Conservation (phyloP, 2,888 invertebrate genomes). For the Branchinecta sandiegonensis region DNA sequence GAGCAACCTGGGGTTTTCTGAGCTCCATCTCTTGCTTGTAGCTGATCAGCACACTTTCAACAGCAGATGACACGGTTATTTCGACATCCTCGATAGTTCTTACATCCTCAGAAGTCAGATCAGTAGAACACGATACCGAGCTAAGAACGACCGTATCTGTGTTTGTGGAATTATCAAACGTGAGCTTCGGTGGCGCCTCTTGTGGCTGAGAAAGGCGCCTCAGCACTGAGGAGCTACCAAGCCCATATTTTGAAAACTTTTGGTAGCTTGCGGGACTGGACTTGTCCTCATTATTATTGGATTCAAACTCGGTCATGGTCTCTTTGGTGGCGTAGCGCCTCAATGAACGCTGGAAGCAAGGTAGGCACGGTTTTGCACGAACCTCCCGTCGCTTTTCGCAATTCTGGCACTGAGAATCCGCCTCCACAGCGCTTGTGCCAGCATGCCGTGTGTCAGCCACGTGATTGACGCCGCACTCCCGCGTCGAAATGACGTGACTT, state of each 20-base stretch:
- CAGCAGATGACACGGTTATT: conserved; percentile 4
- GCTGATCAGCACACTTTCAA: neutral
- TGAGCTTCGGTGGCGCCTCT: conserved; percentile 25
- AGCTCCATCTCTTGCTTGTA: conserved; percentile 8
- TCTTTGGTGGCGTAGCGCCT: conserved; percentile 5
- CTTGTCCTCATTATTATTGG: neutral
- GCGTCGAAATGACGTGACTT: no score
- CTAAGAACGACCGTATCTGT: conserved; percentile 23
- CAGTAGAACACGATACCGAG: conserved; percentile 20
- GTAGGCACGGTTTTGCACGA: conserved; percentile 13
- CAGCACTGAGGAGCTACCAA: conserved; percentile 25
- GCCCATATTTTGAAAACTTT: conserved; percentile 7
- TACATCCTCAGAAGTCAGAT: neutral
- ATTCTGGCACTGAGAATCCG: no score
- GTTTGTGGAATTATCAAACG: conserved; percentile 28
- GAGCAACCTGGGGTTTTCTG: neutral
- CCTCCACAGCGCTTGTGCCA: no score
- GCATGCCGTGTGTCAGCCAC: no score
- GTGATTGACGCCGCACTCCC: no score
- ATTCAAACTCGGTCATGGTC: conserved; percentile 19
- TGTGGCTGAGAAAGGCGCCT: conserved; percentile 25
- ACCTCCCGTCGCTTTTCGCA: conserved; percentile 9
- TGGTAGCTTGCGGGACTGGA: conserved; percentile 6
- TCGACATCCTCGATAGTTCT: conserved; percentile 12
- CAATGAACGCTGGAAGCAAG: conserved; percentile 14